A percentile compares a stretch with the other conserved stretches of the same genome.
Conservation (phyloP, 2,888 invertebrate species). For the Drosophila kokeensis region DNA sequence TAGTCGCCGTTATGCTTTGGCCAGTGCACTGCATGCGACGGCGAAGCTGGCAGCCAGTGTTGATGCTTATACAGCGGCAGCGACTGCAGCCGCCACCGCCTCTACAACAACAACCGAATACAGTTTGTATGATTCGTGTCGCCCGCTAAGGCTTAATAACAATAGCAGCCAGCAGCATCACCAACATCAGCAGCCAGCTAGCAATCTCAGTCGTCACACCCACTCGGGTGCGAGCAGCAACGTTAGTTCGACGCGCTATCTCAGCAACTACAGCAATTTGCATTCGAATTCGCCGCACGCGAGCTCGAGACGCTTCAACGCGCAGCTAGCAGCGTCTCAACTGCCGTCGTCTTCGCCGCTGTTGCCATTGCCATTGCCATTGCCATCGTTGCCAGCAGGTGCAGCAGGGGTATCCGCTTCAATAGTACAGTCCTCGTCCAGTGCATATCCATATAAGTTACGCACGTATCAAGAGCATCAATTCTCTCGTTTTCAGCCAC, state of each 20-base stretch:
- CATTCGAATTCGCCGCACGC: conserved; percentile 73
- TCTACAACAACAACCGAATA: conserved; percentile 50
- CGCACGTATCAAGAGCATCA: conserved; percentile 76
- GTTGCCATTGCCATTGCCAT: conserved; percentile 40
- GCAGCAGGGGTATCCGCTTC: conserved; percentile 34
- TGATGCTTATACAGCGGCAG: conserved; percentile 75
- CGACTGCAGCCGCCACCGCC: conserved; percentile 56
- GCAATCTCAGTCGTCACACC: conserved; percentile 59
- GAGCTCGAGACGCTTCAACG: conserved; percentile 70
- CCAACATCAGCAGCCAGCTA: conserved; percentile 21
- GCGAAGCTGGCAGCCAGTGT: conserved; percentile 75
- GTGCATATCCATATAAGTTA: conserved; percentile 62
- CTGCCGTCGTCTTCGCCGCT: conserved; percentile 43
- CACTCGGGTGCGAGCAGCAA: conserved; percentile 64
- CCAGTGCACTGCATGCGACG: conserved; percentile 74
- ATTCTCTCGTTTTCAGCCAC: conserved; percentile 85
- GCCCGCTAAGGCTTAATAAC: conserved; percentile 75
- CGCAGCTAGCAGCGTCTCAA: conserved; percentile 53
- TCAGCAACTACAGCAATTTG: conserved; percentile 67
- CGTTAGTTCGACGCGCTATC: conserved; percentile 66
- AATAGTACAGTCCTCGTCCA: conserved; percentile 64
- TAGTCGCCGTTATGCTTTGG: conserved; percentile 60
- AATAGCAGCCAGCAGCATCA: conserved; percentile 11
- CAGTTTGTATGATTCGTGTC: conserved; percentile 84
- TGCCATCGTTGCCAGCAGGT: conserved; percentile 28